Evolutionary conservation across 2,113 vertebrate species (phyloP), one percentile per base, ranked within the genome.

Genomic region (Poecilia latipinna): DNA sequence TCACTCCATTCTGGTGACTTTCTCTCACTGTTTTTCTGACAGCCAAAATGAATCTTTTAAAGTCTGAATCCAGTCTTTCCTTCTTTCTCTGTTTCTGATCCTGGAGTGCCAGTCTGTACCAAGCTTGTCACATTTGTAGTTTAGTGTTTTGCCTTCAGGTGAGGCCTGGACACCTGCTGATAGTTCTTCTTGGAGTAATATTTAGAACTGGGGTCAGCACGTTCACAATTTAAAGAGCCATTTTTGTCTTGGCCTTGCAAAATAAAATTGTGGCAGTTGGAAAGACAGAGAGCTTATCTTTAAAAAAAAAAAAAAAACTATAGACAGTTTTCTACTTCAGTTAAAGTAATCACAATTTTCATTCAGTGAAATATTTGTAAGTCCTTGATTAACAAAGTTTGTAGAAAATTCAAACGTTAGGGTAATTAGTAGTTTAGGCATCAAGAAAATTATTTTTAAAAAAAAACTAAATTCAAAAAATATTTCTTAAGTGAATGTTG

Each of bases 151-250:
- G 86, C 90, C 91, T 88, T 70, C 61, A 90, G 90, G 88, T 90
- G 35, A 78, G 70, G 83, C 75, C 93, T 93, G 93, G 33, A 44
- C 80, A 72, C 64, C 61, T 3, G 51, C 48, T 63, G 91, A 93
- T 93, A 93, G 90, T 90, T 87, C 87, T 89, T 89, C 89, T 86
- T 82, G 71, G 78, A 74, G 77, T 82, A 67, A 85, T 31, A 44
- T 75, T 67, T 13, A 44, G 42, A 57, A 2, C 17, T 22, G 51
- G 51, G 7, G 22, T 24, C 24, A 57, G 51, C 51, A 57, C 10
- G 22, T 57, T 54, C 19, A 24, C 15, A 24, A 54, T 54, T 19
- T 19, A 6, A 54, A 54, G 19, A 54, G 19, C 48, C 2, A 54
- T 54, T 54, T 54, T 22, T 54, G 48, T 22, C 19, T 19, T 54